Evolutionary conservation across 2,888 invertebrate species (phyloP).

Genomic region (Perdita meconis): DNA sequence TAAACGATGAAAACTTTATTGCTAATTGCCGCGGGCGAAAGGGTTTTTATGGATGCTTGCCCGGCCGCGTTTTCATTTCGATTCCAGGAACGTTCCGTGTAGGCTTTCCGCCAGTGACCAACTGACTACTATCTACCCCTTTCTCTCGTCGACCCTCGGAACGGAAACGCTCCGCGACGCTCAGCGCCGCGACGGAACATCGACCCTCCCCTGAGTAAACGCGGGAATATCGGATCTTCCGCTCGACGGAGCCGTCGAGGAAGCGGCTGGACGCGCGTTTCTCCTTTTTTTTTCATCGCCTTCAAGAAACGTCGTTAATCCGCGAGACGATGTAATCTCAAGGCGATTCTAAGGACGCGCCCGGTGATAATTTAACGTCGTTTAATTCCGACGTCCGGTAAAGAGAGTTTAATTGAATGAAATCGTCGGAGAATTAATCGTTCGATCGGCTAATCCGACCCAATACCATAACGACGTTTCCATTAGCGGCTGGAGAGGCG

Average conservation of each 20-base stretch:
- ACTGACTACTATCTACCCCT: background rate
- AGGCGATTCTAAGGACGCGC: constrained; percentile 36
- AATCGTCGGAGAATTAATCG: constrained; percentile 58
- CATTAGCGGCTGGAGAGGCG: constrained; percentile 29
- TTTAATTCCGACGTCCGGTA: constrained; percentile 51
- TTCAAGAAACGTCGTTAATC: constrained; percentile 33
- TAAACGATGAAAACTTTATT: constrained; percentile 82
- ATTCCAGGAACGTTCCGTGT: constrained; percentile 69
- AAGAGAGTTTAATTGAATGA: constrained; percentile 59
- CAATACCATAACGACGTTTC: constrained; percentile 54
- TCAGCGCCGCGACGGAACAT: background rate
- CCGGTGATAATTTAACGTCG: constrained; percentile 56
- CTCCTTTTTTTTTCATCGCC: background rate
- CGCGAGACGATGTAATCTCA: constrained; percentile 43
- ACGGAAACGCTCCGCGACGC: background rate
- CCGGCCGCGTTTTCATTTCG: constrained; percentile 77
- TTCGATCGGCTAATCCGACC: constrained; percentile 57
- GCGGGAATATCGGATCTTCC: background rate
- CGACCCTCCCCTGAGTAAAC: background rate
- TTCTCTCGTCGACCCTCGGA: background rate
- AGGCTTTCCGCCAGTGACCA: constrained; percentile 20
- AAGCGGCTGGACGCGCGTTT: background rate
- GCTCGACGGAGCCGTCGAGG: constrained; percentile 1
- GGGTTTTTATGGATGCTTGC: constrained; percentile 79
- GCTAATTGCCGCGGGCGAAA: constrained; percentile 80